Conservation (phyloP, 2,888 invertebrate genomes). For the Panorpa germanica region DNA sequence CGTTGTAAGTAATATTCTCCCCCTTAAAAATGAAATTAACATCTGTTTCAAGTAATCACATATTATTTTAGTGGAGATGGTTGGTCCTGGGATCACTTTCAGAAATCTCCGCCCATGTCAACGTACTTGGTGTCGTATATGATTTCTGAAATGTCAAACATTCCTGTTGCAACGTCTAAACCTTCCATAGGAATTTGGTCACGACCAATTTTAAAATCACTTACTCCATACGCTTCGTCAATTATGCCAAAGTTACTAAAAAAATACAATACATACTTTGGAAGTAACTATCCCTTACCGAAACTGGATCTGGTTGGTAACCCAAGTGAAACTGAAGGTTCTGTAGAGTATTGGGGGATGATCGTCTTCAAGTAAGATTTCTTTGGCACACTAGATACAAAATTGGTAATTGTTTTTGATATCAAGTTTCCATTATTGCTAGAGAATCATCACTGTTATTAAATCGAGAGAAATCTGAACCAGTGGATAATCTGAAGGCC, state of each 20-base stretch:
- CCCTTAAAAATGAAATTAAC: neutral
- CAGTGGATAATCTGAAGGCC: constrained; percentile 41
- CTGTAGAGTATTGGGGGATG: constrained; percentile 67
- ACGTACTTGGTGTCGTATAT: constrained; percentile 66
- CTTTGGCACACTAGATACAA: too few relatives aligned
- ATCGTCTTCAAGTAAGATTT: constrained; percentile 40
- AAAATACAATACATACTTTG: constrained; percentile 32
- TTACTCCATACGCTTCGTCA: constrained; percentile 44
- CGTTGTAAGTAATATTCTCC: constrained; percentile 28
- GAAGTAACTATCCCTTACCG: constrained; percentile 47
- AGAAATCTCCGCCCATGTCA: constrained; percentile 54
- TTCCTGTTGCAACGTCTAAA: constrained; percentile 17
- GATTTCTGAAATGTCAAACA: constrained; percentile 49
- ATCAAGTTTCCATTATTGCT: constrained; percentile 12
- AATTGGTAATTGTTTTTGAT: too few relatives aligned
- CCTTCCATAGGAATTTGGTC: constrained; percentile 39
- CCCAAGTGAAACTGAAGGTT: constrained; percentile 63
- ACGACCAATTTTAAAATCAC: constrained; percentile 36
- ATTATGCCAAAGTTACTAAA: constrained; percentile 45
- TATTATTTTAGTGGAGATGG: too few relatives aligned
- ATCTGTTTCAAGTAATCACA: too few relatives aligned
- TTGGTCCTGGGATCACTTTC: constrained; percentile 52
- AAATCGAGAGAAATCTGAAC: constrained; percentile 39
- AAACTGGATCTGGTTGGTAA: constrained; percentile 72
- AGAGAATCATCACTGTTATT: constrained; percentile 56